Evolutionary conservation across 2,113 vertebrate species (phyloP).

Genomic region (Ranitomeya variabilis): DNA sequence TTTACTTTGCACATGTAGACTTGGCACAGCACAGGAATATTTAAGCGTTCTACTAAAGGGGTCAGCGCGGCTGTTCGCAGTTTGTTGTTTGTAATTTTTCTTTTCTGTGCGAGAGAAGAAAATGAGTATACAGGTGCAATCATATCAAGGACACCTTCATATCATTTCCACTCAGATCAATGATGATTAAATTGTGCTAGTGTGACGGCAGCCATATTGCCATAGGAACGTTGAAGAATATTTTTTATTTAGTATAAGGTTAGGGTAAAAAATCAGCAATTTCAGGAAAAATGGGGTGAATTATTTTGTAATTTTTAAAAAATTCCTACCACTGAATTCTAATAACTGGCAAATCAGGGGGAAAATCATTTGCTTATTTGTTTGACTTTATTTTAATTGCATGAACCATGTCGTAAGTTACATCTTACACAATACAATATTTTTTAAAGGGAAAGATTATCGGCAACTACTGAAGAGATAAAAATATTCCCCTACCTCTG

Average conservation of each 20-base stretch:
- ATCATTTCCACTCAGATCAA: conserved; percentile 1
- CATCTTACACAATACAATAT: too few species aligned
- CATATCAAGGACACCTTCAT: conserved; percentile 40
- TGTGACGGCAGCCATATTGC: background rate
- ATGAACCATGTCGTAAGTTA: too few species aligned
- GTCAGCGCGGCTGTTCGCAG: conserved; percentile 81
- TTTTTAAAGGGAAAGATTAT: too few species aligned
- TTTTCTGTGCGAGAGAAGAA: conserved; percentile 76
- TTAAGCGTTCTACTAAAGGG: conserved; percentile 82
- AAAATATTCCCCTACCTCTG: too few species aligned
- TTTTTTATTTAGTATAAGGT: background rate
- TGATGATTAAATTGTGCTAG: background rate
- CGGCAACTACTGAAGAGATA: too few species aligned
- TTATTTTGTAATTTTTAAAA: background rate
- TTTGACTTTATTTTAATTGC: too few species aligned
- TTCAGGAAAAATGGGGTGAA: background rate
- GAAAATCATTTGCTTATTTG: too few species aligned
- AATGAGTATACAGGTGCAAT: conserved; percentile 66
- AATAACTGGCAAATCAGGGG: too few species aligned
- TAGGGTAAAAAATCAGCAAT: background rate
- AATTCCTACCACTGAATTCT: too few species aligned
- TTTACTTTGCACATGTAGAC: conserved; percentile 84
- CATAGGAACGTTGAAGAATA: background rate
- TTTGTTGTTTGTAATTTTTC: conserved; percentile 75
- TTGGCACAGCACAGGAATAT: conserved; percentile 82